A percentile compares a stretch with the other conserved stretches of the same genome.
Evolutionary conservation across 1,140 invertebrate genomes (phyloP).

Genomic region (Bathynomus jamesi): DNA sequence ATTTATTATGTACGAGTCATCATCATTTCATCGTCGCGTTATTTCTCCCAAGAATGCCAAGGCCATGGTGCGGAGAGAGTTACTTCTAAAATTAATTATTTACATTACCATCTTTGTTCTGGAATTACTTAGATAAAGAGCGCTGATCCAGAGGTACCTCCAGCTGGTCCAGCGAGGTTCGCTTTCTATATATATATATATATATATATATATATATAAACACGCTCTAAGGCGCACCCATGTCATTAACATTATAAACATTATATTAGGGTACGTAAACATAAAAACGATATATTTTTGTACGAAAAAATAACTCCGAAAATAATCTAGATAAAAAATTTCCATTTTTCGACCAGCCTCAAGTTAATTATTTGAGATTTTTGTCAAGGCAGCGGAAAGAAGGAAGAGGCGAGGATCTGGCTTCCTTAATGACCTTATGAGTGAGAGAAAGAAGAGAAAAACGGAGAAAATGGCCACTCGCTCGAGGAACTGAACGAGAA

Average conservation of each 20-base stretch:
- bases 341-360: background rate
- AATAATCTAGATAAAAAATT: background rate
- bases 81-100: background rate
- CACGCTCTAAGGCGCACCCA: background rate
- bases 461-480: background rate
- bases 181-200: background rate
- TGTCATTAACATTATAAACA: background rate
- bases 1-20: no score
- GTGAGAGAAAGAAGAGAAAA: no score
- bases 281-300: background rate
- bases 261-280: background rate
- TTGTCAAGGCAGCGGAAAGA: background rate
- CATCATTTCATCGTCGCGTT: no score
- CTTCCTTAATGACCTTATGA: no score
- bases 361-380: background rate
- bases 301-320: background rate
- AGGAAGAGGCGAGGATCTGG: no score
- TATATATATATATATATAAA: background rate
- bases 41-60: no score
- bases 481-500: background rate
- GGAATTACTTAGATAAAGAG: background rate
- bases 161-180: background rate
- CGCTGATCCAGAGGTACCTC: background rate
- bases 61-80: no score
- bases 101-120: background rate